Percentiles rank a stretch among this genome's conserved stretches.
These are phyloP conservation scores for Siphamia tubifer DNA, from an alignment of 2,113 vertebrate genomes.

Conservation along the genomic window DNA sequence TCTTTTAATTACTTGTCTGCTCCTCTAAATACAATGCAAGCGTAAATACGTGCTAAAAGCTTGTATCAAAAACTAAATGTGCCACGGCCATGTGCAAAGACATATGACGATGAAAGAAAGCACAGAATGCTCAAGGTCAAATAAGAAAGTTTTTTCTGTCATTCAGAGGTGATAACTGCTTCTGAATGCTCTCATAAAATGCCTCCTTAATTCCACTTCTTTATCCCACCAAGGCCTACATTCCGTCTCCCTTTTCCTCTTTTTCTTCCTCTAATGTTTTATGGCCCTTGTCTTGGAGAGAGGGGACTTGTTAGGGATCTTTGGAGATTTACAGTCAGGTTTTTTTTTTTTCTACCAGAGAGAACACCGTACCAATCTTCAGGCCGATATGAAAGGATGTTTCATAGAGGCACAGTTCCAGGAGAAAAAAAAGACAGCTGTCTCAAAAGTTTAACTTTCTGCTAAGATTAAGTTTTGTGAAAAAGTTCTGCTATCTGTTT, in stretches of 20 bases:
- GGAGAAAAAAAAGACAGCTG: constrained; percentile 48
- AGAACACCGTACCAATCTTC: constrained; percentile 67
- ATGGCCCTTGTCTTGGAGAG: constrained; percentile 72
- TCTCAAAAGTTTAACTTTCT: constrained; percentile 64
- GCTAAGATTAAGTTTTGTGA: constrained; percentile 48
- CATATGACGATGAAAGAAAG: background rate
- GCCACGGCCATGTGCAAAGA: background rate
- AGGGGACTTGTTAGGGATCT: constrained; percentile 73
- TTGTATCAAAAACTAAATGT: constrained; percentile 14
- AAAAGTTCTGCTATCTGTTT: constrained; percentile 56
- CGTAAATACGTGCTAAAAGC: background rate
- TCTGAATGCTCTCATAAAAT: constrained; percentile 66
- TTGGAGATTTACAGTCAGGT: constrained; percentile 72
- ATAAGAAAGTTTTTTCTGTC: constrained; percentile 55
- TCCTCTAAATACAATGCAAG: background rate
- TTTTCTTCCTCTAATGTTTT: constrained; percentile 63
- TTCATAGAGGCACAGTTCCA: constrained; percentile 56
- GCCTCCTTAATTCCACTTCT: constrained; percentile 68
- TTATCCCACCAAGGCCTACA: constrained; percentile 66
- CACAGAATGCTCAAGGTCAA: constrained; percentile 55
- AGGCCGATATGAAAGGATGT: constrained; percentile 67
- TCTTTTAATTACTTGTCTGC: constrained; percentile 23
- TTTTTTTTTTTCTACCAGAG: constrained; percentile 63
- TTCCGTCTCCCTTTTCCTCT: constrained; percentile 37
- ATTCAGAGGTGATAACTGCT: constrained; percentile 58